Percentiles rank a stretch among this genome's conserved stretches.
Evolutionary conservation across 2,113 vertebrate genomes (phyloP).

Genomic region (Apteryx owenii): DNA sequence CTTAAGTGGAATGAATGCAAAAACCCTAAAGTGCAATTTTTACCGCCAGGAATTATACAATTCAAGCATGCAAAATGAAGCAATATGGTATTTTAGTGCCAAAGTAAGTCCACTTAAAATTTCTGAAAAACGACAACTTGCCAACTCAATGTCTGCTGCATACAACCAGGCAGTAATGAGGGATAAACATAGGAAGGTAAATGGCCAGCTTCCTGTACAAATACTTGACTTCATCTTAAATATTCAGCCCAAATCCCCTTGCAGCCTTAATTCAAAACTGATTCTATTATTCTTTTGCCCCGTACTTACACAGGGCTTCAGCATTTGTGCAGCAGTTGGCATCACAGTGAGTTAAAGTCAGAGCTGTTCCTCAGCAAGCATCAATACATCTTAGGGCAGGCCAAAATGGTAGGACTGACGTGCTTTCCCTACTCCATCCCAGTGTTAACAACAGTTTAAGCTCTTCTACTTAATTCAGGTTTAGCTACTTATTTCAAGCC

Average conservation of each 20-base stretch:
- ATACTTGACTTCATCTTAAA: slow-evolving; percentile 64
- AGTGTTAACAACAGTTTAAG: not conserved
- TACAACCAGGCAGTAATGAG: slow-evolving; percentile 15
- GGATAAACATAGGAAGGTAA: slow-evolving; percentile 35
- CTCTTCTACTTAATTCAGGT: not conserved
- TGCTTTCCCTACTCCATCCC: not conserved
- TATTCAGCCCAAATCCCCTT: not conserved
- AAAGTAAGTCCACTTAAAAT: slow-evolving; percentile 60
- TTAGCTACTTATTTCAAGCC: not conserved
- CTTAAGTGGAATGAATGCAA: slow-evolving; percentile 9
- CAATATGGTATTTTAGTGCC: slow-evolving; percentile 43
- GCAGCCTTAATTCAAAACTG: not conserved
- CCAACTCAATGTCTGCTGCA: slow-evolving; percentile 48
- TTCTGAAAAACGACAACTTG: slow-evolving; percentile 54
- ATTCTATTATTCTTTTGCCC: not conserved
- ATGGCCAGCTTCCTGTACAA: slow-evolving; percentile 62
- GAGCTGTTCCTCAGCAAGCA: not conserved
- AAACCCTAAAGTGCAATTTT: not conserved
- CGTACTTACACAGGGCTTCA: accelerated
- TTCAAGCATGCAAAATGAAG: slow-evolving; percentile 61
- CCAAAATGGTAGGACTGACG: not conserved
- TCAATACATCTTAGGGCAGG: not conserved
- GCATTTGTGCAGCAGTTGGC: not conserved
- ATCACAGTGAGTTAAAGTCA: not conserved
- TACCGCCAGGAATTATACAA: slow-evolving; percentile 48